Evolutionary conservation across 2,797 vertebrate species (phyloP).

Genomic region (Acrossocheilus fasciatus): DNA sequence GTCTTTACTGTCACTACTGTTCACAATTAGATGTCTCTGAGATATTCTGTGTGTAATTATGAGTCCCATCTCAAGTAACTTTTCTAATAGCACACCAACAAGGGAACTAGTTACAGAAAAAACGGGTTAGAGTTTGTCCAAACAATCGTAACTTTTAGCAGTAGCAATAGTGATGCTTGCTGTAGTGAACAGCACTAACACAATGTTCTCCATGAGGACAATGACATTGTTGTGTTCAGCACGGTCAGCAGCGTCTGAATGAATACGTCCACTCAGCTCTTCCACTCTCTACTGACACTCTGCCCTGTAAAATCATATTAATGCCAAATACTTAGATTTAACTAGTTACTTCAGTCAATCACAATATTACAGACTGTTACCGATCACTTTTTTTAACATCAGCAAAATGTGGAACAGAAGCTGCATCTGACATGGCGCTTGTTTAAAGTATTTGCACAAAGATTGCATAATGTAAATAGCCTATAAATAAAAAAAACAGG

Average conservation of each 20-base stretch:
- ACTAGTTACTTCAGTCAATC: neutral
- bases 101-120: neutral
- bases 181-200: neutral
- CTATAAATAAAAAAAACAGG: neutral
- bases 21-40: neutral
- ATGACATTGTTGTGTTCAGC: conserved; percentile 22
- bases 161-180: neutral
- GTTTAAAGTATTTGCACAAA: too few species aligned
- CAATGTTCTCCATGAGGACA: conserved; percentile 13
- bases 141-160: neutral
- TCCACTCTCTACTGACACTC: neutral
- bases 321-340: neutral
- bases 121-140: neutral
- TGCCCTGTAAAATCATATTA: neutral
- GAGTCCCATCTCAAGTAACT: neutral
- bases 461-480: neutral
- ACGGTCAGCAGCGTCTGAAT: conserved; percentile 25
- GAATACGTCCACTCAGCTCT: conserved; percentile 23
- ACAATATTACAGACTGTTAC: neutral
- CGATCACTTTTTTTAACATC: too few species aligned
- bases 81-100: neutral
- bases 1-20: neutral
- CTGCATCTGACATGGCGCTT: too few species aligned
- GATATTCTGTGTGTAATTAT: neutral
- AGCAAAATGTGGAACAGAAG: too few species aligned